Evolutionary conservation across 2,797 vertebrate species (phyloP).

Genomic region (Catamblyrhynchus diadema): DNA sequence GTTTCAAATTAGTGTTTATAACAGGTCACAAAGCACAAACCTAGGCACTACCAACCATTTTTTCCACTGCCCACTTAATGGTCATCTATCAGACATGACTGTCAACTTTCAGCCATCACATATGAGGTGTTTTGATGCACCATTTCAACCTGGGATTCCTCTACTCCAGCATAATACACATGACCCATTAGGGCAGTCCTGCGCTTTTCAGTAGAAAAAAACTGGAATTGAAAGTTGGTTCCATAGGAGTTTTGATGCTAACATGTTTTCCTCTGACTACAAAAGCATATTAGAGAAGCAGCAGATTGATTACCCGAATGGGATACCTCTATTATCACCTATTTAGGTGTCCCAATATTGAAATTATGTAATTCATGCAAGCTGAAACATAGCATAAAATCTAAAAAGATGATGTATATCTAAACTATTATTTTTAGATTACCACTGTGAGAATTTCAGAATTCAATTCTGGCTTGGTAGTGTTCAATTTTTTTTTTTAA

Average conservation of each 20-base stretch:
- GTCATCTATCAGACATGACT: neutral
- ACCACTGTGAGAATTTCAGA: neutral
- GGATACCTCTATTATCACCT: neutral
- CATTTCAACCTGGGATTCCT: neutral
- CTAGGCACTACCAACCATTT: neutral
- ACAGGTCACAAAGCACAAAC: neutral
- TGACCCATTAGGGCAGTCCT: neutral
- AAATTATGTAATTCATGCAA: neutral
- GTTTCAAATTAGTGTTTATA: neutral
- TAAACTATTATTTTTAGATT: neutral
- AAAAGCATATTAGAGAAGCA: neutral
- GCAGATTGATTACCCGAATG: neutral
- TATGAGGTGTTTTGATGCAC: fast-evolving
- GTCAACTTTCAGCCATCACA: neutral
- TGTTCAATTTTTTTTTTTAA: neutral
- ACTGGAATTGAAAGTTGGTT: neutral
- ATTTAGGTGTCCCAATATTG: neutral
- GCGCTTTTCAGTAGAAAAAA: neutral
- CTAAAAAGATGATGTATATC: neutral
- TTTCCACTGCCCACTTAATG: neutral
- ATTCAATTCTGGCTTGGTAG: neutral
- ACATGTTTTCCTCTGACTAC: neutral
- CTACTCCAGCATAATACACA: neutral
- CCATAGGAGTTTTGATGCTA: neutral
- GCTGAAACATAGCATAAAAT: neutral